Evolutionary conservation across 2,113 vertebrate genomes (phyloP).

Genomic region (Gallinago jamesoni): DNA sequence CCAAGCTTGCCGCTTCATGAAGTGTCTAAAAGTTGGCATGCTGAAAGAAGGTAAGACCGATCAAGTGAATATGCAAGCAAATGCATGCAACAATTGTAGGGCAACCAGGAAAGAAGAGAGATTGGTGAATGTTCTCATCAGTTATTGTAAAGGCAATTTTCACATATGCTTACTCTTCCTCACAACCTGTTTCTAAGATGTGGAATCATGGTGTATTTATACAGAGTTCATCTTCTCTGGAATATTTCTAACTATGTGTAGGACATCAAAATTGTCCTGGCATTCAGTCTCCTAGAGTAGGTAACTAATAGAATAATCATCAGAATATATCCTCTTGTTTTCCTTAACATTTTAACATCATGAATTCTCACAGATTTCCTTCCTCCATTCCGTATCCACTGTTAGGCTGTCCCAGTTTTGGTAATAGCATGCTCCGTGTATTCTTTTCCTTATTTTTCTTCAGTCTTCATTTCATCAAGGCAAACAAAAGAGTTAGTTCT

Average conservation of each 20-base stretch:
- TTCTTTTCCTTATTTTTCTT: neutral
- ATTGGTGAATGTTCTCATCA: neutral
- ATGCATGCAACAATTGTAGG: neutral
- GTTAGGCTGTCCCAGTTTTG: neutral
- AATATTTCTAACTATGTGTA: neutral
- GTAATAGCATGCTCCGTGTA: neutral
- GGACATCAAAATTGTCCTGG: neutral
- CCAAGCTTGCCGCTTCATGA: conserved; percentile 99
- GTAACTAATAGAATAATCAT: neutral
- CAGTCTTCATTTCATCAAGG: neutral
- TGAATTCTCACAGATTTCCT: neutral
- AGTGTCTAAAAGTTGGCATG: conserved; percentile 99
- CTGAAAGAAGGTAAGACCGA: conserved; percentile 96
- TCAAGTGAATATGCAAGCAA: neutral
- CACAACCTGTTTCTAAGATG: neutral
- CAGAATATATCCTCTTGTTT: neutral
- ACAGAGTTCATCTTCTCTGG: neutral
- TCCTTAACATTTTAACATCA: neutral
- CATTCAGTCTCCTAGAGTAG: neutral
- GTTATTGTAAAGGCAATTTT: neutral
- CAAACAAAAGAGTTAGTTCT: neutral
- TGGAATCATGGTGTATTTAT: neutral
- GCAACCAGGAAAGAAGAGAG: neutral
- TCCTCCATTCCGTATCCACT: neutral
- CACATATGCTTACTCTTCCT: neutral